Base-by-base conservation (phyloP, 2,113 vertebrate genomes). In the Ptilorrhoa leucosticta region DNA sequence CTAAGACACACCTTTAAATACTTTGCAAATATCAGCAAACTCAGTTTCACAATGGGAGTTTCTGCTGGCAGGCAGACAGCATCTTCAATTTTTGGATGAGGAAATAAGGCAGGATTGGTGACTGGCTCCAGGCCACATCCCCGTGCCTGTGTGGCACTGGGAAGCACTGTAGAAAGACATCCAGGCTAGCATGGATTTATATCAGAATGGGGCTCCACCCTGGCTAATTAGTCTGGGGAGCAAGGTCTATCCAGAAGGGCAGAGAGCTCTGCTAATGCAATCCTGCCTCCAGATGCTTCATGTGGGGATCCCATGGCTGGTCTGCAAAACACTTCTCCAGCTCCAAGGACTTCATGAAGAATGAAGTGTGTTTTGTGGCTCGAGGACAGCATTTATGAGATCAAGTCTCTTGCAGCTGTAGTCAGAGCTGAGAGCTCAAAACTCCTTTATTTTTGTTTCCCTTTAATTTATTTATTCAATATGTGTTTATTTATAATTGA, bases 1-100 rank as follows among this genome's bases (percentile, higher is more conserved):
- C 76, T 78, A 33, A 58, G 93, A 83, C 94, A 96, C 95, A 84
- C 95, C 96, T 96, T 94, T 31, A 51, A 75, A 83, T 48, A 47
- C 94, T 94, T 90, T 93, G 83, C 93, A 94, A 92, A 95, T 97
- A 96, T 95, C 96, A 97, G 91, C 95, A 97, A 93, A 73, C 65
- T 61, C 51, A 31, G 83, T 96, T 97, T 96, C 96, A 95, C 91
- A 94, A 96, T 81, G 33, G 60, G 72, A 96, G 96, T 95, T 96
- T 96, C 95, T 95, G 81, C 95, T 84, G 93, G 83, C 94, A 89
- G 86, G 51, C 56, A 44, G 83, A 68, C 89, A 92, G 86, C 73
- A 81, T 94, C 91, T 94, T 87, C 94, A 94, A 16, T 75, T 95
- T 93, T 92, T 81, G 86, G 83, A 84, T 96, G 94, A 94, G 93